phyloP scores from a whole-genome alignment of 1,140 invertebrate species.

The Drusus annulatus region DNA sequence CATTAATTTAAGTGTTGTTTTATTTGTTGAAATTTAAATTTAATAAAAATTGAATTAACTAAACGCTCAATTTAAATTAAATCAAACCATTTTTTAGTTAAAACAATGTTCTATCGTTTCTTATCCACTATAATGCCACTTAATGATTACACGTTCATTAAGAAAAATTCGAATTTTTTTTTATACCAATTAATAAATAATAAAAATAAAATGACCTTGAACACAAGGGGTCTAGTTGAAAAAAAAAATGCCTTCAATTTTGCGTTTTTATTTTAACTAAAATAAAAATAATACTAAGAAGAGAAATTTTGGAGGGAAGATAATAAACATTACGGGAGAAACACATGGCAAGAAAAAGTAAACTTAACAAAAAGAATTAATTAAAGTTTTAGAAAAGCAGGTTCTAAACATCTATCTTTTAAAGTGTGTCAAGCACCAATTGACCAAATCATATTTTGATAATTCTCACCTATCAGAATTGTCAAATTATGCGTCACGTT shows the following conservation, averaged over 20 bases:
- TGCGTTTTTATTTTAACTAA: background rate
- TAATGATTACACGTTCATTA: constrained; percentile 3
- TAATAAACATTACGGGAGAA: background rate
- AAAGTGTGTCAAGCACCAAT: no score
- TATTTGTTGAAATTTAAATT: background rate
- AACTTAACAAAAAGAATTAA: no score
- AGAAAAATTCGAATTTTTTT: background rate
- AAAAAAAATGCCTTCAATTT: background rate
- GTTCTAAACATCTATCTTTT: no score
- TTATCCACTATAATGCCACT: constrained; percentile 22
- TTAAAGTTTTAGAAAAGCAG: no score
- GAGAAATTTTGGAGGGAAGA: background rate
- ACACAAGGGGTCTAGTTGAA: background rate
- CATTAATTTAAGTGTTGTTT: background rate
- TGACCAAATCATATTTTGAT: no score
- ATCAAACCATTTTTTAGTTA: background rate
- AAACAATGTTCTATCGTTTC: background rate
- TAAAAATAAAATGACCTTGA: background rate
- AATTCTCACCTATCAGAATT: no score
- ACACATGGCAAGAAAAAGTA: no score
- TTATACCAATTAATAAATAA: constrained; percentile 2
- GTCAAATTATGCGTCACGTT: no score
- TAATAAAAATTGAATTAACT: background rate
- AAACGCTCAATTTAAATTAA: background rate
- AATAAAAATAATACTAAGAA: constrained; percentile 18